Base-by-base conservation (phyloP, 2,888 invertebrate genomes). In the Chrysodeixis includens region DNA sequence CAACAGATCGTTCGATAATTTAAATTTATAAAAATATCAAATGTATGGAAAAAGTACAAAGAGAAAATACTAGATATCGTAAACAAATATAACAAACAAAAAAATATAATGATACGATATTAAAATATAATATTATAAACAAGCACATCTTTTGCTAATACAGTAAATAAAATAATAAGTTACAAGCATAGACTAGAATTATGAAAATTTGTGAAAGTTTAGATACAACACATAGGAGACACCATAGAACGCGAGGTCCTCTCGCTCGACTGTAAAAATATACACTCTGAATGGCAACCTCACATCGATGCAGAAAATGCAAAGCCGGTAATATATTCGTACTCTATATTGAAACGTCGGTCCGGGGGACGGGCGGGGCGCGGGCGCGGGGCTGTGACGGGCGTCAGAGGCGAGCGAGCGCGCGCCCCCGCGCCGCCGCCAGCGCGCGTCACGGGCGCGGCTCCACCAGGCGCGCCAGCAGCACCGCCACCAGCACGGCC, bases 401-500 rank as follows among this genome's bases (percentile, higher is more conserved):
- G 74, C 74, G 74, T 74, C 82, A 87, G 68, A 92, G 85, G 82
- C 88, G 88, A 83, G 93, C 92, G 78, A 92, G 91, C 63, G 93
- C 92, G 82, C 92, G 89, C 57, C 91, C 84, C 55, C 84, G 84
- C 78, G 92, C 90, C 90, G 90, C 88, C 86, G 83, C 88, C 69
- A 93, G 90, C 90, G 88, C 93, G 85, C 90, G 94, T 93, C 93
- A 93, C 88, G 93, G 93, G 16, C 88, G 90, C 86, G 92, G 89
- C 85, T 93, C 94, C 84, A 94, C 93, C 78, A 95, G 91, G 78
- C 93, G 95, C 90, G 96, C 96, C 83, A 96, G 93, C 81, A 96
- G 89, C 82, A 96, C 95, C 56, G 97, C 97, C 81, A 96, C 93
- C 73, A 96, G 84, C 82, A 97, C 93, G 65, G 96, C 96, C 84